phyloP scores from a whole-genome alignment of 2,888 invertebrate genomes.

The Sipha maydis region DNA sequence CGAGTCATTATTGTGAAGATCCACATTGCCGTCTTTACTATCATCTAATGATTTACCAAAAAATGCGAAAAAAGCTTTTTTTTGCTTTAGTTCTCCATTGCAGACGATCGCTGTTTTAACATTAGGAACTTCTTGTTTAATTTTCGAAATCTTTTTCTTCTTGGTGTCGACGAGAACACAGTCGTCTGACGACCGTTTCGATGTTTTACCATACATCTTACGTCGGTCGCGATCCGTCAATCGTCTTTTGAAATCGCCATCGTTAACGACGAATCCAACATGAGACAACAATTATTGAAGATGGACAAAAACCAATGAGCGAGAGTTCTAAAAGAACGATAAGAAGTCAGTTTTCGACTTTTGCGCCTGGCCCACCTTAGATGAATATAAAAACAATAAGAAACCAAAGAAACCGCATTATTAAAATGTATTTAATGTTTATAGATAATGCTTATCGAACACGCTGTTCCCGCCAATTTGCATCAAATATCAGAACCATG shows the following conservation, averaged over 20 bases:
- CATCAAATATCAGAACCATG: neutral
- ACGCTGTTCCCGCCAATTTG: neutral
- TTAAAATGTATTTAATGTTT: too few species aligned
- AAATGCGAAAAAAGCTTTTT: conserved; percentile 52
- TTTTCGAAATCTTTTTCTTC: conserved; percentile 36
- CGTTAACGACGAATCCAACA: too few species aligned
- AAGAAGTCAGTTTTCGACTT: too few species aligned
- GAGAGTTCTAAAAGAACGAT: too few species aligned
- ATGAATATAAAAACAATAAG: neutral
- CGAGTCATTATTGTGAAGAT: too few species aligned
- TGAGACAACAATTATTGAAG: neutral
- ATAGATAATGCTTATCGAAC: too few species aligned
- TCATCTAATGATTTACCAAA: conserved; percentile 42
- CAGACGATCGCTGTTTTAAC: neutral
- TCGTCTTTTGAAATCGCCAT: neutral
- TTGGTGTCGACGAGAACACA: conserved; percentile 14
- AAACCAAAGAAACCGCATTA: too few species aligned
- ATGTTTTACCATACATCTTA: neutral
- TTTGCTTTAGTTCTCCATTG: conserved; percentile 3
- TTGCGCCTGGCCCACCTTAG: neutral
- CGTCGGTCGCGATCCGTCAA: neutral
- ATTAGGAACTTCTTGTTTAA: neutral
- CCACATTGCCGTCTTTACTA: neutral
- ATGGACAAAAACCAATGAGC: neutral
- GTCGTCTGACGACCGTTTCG: conserved; percentile 36